Evolutionary conservation across 2,797 vertebrate species (phyloP).

Genomic region (Sparus aurata): DNA sequence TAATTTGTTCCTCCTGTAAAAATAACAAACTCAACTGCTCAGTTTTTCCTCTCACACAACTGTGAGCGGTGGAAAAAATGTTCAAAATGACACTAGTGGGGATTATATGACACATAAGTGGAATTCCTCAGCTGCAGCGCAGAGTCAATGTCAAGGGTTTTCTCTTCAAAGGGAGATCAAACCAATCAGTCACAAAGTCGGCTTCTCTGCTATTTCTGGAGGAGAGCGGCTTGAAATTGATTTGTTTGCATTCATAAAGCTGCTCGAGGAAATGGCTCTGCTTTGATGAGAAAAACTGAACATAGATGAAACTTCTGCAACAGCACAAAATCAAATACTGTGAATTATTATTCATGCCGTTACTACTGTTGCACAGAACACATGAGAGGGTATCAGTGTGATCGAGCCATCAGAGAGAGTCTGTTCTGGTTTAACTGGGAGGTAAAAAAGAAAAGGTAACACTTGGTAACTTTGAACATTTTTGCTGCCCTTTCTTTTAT

Average conservation of each 20-base stretch:
- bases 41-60: background rate
- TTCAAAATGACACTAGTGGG: background rate
- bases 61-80: background rate
- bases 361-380: too few relatives aligned
- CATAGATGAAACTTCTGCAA: background rate
- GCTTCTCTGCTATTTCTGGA: background rate
- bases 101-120: slow-evolving; percentile 8
- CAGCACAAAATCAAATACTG: background rate
- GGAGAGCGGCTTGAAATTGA: background rate
- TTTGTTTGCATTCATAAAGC: slow-evolving; percentile 34
- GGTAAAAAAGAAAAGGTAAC: too few relatives aligned
- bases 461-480: too few relatives aligned
- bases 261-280: background rate
- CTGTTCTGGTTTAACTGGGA: background rate
- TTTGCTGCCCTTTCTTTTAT: too few relatives aligned
- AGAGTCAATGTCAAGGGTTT: background rate
- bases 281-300: slow-evolving; percentile 2
- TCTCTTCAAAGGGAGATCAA: slow-evolving; percentile 31
- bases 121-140: background rate
- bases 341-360: background rate
- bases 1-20: background rate
- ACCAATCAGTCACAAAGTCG: slow-evolving; percentile 19
- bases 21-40: background rate
- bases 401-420: background rate
- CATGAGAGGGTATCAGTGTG: background rate